Conservation (phyloP, 2,797 vertebrate genomes). For the Argyrosomus regius region DNA sequence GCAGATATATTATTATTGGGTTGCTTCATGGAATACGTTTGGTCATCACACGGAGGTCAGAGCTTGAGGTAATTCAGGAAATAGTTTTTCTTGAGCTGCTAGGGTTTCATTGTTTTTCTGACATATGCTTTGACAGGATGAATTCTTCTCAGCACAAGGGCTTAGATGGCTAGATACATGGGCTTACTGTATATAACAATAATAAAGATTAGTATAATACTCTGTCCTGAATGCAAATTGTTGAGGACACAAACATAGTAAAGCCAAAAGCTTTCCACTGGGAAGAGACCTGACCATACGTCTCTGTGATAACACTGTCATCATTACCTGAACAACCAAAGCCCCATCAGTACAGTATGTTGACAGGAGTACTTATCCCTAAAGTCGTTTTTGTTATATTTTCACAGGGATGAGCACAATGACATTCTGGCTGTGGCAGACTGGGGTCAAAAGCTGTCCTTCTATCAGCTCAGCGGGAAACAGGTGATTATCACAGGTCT, state of each 20-base stretch:
- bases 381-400: constrained; percentile 53
- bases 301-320: neutral
- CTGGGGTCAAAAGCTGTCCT: constrained; percentile 97
- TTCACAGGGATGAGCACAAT: constrained; percentile 94
- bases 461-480: constrained; percentile 98
- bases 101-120: constrained; percentile 19
- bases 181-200: neutral
- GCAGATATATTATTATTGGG: constrained; percentile 9
- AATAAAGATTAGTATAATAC: constrained; percentile 5
- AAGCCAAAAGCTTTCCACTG: neutral
- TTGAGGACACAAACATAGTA: constrained; percentile 15
- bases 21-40: constrained; percentile 22
- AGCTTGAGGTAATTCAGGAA: constrained; percentile 25
- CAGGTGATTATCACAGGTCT: constrained; percentile 86
- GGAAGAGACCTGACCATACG: neutral
- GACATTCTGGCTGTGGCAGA: constrained; percentile 97
- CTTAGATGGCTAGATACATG: neutral
- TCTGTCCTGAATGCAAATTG: neutral
- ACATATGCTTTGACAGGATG: constrained; percentile 10
- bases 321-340: constrained; percentile 37
- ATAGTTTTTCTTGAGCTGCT: constrained; percentile 1
- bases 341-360: constrained; percentile 20
- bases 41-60: constrained; percentile 27
- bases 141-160: neutral
- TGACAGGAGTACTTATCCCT: constrained; percentile 30